Evolutionary conservation across 2,113 vertebrate species (phyloP), one percentile per base, ranked within the genome.

Genomic region (Saimiri boliviensis): DNA sequence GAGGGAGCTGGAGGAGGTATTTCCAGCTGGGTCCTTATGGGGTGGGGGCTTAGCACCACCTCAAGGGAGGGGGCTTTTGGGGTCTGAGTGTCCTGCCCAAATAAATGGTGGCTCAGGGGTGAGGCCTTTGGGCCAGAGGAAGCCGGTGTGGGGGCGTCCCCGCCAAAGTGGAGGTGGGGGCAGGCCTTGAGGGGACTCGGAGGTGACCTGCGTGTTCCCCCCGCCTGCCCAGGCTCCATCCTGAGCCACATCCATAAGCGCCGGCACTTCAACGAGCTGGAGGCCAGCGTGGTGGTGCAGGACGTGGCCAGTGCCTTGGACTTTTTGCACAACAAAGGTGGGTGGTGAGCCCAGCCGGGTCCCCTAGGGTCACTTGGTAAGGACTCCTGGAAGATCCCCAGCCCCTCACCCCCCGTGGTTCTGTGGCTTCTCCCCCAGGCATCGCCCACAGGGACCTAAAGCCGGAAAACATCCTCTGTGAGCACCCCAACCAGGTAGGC

Each of bases 261-360:
- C 89, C 98, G 99, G 88, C 99, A 99, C 98, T 99, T 99, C 98
- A 99, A 99, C 0, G 99, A 99, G 97, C 99, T 99, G 98, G 99
- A 99, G 99, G 99, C 99, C 93, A 99, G 99, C 47, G 98, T 99
- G 98, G 99, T 99, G 89, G 99, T 99, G 96, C 99, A 98, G 98
- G 99, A 99, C 94, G 99, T 99, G n/a, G 99, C 99, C 97, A 99
- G 99, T 1, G 99, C 99, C 89, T 98, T 99, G 96, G 99, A 99
- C 98, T 99, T 99, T 90, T 98, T 99, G 98, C 99, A 99, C 98
- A 99, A 99, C 98, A 99, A 99, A 99, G 99, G 99, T 99, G 93
- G 86, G 97, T 25, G 45, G 20, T 32, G 56, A 12, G 17, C 8
- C 6, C 13, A 7, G 2, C 35, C 32, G 25, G 70, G 13, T 27